These are phyloP conservation scores for Malurus alboscapulatus DNA, from an alignment of 2,113 vertebrate species.

Conservation along the genomic window DNA sequence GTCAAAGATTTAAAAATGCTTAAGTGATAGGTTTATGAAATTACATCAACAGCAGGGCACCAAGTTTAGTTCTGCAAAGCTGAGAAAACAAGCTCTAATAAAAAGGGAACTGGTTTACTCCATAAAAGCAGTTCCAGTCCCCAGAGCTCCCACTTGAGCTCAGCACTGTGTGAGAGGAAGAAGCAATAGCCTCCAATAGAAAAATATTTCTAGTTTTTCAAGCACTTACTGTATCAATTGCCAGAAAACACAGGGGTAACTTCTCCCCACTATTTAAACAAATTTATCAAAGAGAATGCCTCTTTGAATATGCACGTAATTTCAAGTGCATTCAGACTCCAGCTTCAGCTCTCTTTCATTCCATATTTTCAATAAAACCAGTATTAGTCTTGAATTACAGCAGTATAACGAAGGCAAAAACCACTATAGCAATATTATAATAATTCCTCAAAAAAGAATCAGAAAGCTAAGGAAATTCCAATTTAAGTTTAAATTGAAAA, in stretches of 20 bases:
- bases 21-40: slow-evolving; percentile 50
- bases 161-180: not conserved
- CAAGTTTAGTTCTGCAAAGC: slow-evolving; percentile 7
- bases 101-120: not conserved
- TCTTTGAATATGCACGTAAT: not conserved
- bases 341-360: not conserved
- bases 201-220: not conserved
- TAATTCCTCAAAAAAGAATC: not conserved
- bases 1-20: slow-evolving; percentile 31
- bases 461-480: slow-evolving; percentile 2
- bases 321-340: not conserved
- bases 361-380: not conserved
- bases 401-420: not conserved
- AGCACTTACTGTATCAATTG: not conserved
- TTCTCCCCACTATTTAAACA: not conserved
- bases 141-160: not conserved
- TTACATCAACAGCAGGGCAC: slow-evolving; percentile 19
- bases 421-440: not conserved
- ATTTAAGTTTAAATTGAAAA: not conserved
- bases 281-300: not conserved
- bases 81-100: not conserved
- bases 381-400: not conserved
- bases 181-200: not conserved
- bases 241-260: not conserved
- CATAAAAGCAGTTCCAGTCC: not conserved